Evolutionary conservation across 2,113 vertebrate genomes (phyloP).

Genomic region (Oryzias woworae): DNA sequence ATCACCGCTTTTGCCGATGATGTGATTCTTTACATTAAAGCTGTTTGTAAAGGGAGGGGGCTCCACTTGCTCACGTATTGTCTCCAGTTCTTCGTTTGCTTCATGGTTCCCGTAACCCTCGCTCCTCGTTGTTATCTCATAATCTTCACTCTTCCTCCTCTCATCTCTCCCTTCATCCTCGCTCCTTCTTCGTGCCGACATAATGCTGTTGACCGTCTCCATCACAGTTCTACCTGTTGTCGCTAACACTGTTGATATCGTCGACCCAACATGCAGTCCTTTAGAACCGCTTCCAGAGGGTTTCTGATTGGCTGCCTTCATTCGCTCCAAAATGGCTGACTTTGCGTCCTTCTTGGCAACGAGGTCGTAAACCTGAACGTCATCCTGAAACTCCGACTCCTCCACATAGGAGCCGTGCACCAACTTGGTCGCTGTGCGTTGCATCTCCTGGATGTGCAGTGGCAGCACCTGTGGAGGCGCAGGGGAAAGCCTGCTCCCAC

Average conservation of each 20-base stretch:
- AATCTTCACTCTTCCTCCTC: constrained; percentile 28
- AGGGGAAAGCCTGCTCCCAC: background rate
- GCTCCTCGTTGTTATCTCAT: constrained; percentile 16
- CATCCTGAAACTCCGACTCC: constrained; percentile 91
- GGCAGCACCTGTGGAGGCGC: constrained; percentile 73
- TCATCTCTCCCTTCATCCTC: constrained; percentile 50
- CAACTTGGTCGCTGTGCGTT: constrained; percentile 84
- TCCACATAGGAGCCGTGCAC: constrained; percentile 88
- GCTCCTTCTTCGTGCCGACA: constrained; percentile 47
- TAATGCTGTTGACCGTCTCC: constrained; percentile 55
- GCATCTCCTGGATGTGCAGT: constrained; percentile 91
- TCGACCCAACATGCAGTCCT: background rate
- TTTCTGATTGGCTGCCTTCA: constrained; percentile 17
- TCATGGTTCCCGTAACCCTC: constrained; percentile 30
- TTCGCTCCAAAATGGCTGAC: constrained; percentile 55
- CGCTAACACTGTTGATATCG: background rate
- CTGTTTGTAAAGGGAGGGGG: constrained; percentile 56
- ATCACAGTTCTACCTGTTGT: constrained; percentile 41
- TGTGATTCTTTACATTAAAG: constrained; percentile 33
- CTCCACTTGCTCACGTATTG: background rate
- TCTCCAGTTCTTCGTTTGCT: constrained; percentile 4
- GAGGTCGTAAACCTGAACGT: constrained; percentile 89
- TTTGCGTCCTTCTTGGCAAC: constrained; percentile 85
- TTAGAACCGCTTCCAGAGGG: background rate
- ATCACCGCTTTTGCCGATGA: constrained; percentile 25